Percentiles rank a stretch among this genome's conserved stretches.
Conservation (phyloP, 2,113 vertebrate species). For the Cranoglanis bouderius region DNA sequence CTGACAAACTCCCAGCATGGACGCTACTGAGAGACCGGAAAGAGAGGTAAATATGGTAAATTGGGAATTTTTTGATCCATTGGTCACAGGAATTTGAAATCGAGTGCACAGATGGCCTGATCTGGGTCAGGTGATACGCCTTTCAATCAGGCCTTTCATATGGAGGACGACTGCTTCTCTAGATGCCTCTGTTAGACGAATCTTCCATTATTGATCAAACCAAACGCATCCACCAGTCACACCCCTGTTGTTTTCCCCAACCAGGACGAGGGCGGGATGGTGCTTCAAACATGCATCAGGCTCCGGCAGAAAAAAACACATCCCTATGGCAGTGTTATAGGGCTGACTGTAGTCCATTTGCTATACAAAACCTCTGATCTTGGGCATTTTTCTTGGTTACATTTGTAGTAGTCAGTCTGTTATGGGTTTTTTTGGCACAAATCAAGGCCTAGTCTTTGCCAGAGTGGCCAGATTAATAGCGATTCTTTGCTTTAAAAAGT, state of each 20-base stretch:
- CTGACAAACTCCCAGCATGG: background rate
- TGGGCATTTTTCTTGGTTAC: background rate
- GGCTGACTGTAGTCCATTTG: background rate
- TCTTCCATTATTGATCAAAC: conserved; percentile 1
- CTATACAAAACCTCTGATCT: background rate
- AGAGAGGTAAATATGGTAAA: background rate
- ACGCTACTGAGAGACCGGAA: background rate
- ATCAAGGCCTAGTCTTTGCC: background rate
- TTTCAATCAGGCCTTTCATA: conserved; percentile 23
- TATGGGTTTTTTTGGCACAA: background rate
- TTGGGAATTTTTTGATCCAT: background rate
- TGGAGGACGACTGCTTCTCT: background rate
- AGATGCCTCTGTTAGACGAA: conserved; percentile 31
- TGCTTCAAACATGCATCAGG: background rate
- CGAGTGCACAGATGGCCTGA: background rate
- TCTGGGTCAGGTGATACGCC: background rate
- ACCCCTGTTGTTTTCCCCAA: background rate
- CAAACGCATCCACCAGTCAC: background rate
- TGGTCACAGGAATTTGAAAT: background rate
- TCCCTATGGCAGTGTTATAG: background rate
- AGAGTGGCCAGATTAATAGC: background rate
- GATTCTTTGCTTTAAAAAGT: background rate
- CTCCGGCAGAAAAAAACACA: background rate
- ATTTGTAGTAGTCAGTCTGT: background rate
- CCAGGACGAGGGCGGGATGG: background rate